Conservation (phyloP, 2,797 vertebrate species). For the Darevskia mixta region DNA sequence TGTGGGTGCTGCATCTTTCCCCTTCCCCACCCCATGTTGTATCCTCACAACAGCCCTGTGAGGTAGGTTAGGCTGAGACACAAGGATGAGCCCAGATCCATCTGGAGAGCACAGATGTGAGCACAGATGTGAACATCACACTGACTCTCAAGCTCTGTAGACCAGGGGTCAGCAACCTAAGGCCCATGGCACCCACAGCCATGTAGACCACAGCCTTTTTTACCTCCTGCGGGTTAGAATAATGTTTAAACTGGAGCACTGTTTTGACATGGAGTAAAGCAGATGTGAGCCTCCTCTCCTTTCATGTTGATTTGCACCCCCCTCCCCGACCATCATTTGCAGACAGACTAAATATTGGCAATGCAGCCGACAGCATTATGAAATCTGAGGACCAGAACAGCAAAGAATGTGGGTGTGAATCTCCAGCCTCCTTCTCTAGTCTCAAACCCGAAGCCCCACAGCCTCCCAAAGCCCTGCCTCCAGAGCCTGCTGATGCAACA, state of each 20-base stretch:
- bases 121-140: not conserved
- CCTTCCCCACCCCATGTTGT: not conserved
- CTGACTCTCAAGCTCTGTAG: not conserved
- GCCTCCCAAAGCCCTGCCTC: constrained; percentile 57
- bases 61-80: not conserved
- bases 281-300: not conserved
- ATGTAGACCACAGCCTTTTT: not conserved
- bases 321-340: constrained; percentile 13
- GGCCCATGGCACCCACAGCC: too few relatives aligned
- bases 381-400: constrained; percentile 82
- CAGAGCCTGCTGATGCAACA: constrained; percentile 67
- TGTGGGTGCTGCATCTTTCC: not conserved
- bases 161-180: too few relatives aligned
- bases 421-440: constrained; percentile 69
- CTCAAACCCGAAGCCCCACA: constrained; percentile 78
- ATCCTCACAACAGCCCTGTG: not conserved
- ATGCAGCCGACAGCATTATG: constrained; percentile 68
- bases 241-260: not conserved
- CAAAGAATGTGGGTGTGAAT: constrained; percentile 72
- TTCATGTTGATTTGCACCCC: not conserved
- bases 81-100: not conserved
- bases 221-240: not conserved
- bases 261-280: not conserved
- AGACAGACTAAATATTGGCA: constrained; percentile 81
- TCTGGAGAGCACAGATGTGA: not conserved